Evolutionary conservation across 2,113 vertebrate genomes (phyloP), one percentile per base, ranked within the genome.

Genomic region (Mus spicilegus): DNA sequence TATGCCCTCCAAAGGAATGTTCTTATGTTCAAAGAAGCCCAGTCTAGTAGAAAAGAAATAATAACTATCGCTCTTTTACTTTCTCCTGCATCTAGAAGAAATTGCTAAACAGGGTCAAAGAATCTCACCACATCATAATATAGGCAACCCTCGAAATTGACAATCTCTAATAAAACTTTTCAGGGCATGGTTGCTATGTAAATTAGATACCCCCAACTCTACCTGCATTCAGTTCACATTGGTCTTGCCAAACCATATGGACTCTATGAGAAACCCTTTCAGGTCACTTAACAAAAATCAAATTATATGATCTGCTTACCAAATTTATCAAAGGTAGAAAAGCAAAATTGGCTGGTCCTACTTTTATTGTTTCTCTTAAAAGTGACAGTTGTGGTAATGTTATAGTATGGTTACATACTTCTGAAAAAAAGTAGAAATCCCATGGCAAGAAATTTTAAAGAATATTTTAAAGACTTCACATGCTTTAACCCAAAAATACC

Each of bases 221-320:
- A 81, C 56, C 7, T 72, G 22, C 58, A 93, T 58, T 92, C 85
- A 78, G 24, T 77, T 84, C 36, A 93, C 6, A 95, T 3, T 80
- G 39, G 39, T 87, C 69, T 95, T 19, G 86, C 1, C 89, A 33
- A 73, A 84, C 51, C 80, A 86, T 16, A 96, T 91, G 16, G 46
- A 61, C 4, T 93, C n/a, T 24, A 49, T 12, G 77, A 94, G 56
- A 93, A 94, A 94, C 11, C 73, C 58, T 82, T 42, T 39, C 19
- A 95, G 49, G 58, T 82, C 42, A 63, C 91, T 76, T 65, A n/a
- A 93, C 42, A 87, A 97, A 82, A 96, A 95, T 78, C 49, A 96
- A 72, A 94, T 67, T 75, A 73, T 61, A 26, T 75, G 30, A 61
- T 67, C 46, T 86, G 6, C 87, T 91, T 92, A 82, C 16, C 75